These are phyloP conservation scores for Argyra leucocephala DNA, from an alignment of 2,888 invertebrate species.

Conservation along the genomic window DNA sequence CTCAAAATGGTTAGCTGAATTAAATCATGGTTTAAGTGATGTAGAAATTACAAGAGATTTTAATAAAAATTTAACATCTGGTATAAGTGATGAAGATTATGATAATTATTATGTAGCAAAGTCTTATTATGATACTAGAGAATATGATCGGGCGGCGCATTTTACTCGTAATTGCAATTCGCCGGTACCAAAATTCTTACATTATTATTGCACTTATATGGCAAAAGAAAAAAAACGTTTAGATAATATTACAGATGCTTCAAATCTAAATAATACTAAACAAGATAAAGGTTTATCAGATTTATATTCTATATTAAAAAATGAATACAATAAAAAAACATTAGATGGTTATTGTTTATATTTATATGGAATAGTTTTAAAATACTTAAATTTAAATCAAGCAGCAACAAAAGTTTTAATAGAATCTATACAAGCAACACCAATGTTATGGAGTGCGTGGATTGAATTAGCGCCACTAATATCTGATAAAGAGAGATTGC, in stretches of 20 bases:
- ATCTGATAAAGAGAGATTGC: constrained; percentile 66
- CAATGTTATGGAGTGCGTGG: constrained; percentile 93
- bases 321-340: constrained; percentile 50
- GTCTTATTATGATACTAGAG: constrained; percentile 80
- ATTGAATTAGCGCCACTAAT: constrained; percentile 79
- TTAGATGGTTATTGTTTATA: constrained; percentile 83
- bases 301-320: constrained; percentile 49
- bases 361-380: constrained; percentile 82
- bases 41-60: constrained; percentile 46
- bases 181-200: constrained; percentile 68
- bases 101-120: constrained; percentile 73
- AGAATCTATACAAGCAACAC: constrained; percentile 66
- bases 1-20: constrained; percentile 81
- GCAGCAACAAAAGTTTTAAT: constrained; percentile 72
- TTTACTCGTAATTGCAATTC: constrained; percentile 63
- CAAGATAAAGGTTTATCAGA: constrained; percentile 45
- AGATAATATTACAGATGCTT: constrained; percentile 65
- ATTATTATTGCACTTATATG: constrained; percentile 77
- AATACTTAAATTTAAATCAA: constrained; percentile 69
- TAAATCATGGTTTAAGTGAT: constrained; percentile 66
- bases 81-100: constrained; percentile 45
- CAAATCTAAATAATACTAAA: constrained; percentile 38
- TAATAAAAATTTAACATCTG: constrained; percentile 44
- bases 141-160: constrained; percentile 78
- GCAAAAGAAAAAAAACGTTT: constrained; percentile 82